Percentiles rank a stretch among this genome's conserved stretches.
These are phyloP conservation scores for Cantharis lateralis DNA, from an alignment of 2,888 invertebrate species.

Conservation along the genomic window DNA sequence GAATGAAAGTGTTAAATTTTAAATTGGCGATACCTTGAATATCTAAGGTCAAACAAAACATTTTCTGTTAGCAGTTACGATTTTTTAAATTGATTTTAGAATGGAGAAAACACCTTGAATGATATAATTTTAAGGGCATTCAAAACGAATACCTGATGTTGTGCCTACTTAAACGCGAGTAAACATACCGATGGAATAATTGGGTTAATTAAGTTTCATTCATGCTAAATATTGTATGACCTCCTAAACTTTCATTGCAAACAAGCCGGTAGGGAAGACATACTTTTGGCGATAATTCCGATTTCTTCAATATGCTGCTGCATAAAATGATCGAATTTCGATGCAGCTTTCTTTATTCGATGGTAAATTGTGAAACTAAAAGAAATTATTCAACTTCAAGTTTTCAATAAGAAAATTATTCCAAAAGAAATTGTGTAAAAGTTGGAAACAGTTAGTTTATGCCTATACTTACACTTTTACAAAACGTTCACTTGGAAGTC, in stretches of 20 bases:
- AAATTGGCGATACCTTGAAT: background rate
- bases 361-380: background rate
- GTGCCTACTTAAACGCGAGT: background rate
- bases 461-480: background rate
- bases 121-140: background rate
- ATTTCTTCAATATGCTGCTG: background rate
- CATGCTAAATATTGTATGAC: background rate
- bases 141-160: background rate
- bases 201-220: background rate
- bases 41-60: background rate
- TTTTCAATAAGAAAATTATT: background rate
- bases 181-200: background rate
- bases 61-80: background rate
- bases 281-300: background rate
- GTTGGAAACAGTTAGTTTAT: background rate
- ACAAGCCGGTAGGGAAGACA: background rate
- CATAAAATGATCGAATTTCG: background rate
- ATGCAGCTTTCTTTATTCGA: background rate
- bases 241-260: background rate
- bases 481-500: background rate
- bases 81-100: background rate
- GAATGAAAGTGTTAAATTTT: background rate
- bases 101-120: background rate
- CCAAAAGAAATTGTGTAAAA: background rate
- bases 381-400: background rate